phyloP scores from a whole-genome alignment of 2,888 invertebrate genomes.

The Xylota sylvarum region DNA sequence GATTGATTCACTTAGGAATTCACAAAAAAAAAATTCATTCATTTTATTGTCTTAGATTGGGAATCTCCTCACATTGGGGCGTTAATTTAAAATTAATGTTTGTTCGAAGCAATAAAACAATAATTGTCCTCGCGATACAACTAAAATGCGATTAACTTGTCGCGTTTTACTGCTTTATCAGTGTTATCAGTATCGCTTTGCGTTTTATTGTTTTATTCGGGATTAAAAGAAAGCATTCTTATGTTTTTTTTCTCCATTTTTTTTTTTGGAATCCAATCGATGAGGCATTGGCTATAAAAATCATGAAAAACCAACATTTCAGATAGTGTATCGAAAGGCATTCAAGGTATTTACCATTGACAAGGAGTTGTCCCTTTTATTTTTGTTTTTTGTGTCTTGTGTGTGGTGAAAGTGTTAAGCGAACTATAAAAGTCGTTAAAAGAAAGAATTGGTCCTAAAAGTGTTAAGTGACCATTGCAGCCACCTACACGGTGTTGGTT shows the following conservation, averaged over 20 bases:
- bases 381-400: too few relatives aligned
- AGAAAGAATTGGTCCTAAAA: slow-evolving; percentile 11
- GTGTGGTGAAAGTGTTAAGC: slow-evolving; percentile 27
- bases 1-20: slow-evolving; percentile 40
- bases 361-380: background rate
- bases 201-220: slow-evolving; percentile 40
- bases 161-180: slow-evolving; percentile 54
- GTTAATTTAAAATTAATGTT: slow-evolving; percentile 62
- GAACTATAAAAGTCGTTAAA: slow-evolving; percentile 23
- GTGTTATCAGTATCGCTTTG: slow-evolving; percentile 49
- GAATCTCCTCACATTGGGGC: slow-evolving; percentile 6
- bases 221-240: slow-evolving; percentile 31
- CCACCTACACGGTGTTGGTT: slow-evolving; percentile 39
- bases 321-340: slow-evolving; percentile 2
- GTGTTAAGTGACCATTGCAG: slow-evolving; percentile 33
- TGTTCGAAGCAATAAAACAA: slow-evolving; percentile 44
- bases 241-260: background rate
- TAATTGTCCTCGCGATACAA: slow-evolving; percentile 58
- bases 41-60: slow-evolving; percentile 25
- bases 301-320: slow-evolving; percentile 29
- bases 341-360: background rate
- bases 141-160: slow-evolving; percentile 66
- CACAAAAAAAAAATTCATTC: slow-evolving; percentile 11
- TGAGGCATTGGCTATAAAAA: slow-evolving; percentile 15
- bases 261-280: slow-evolving; percentile 17